Conservation (phyloP, 2,888 invertebrate genomes). For the Polietes domitor region DNA sequence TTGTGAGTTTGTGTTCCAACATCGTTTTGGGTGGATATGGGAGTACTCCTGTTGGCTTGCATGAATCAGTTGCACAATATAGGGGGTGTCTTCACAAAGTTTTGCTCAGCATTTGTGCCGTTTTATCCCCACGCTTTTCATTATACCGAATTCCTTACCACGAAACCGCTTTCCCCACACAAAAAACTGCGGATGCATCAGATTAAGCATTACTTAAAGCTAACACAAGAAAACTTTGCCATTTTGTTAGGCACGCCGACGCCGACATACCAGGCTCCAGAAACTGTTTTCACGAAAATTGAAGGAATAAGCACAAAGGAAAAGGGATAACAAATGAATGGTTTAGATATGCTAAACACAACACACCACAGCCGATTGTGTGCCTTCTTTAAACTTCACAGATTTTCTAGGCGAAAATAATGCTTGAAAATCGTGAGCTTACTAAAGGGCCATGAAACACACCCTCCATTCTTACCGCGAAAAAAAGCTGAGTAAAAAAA, state of each 20-base stretch:
- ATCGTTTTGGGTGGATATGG: too few relatives aligned
- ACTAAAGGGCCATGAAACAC: background rate
- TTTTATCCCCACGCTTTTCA: background rate
- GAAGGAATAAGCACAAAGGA: background rate
- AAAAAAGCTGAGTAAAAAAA: constrained; percentile 7
- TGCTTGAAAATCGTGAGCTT: background rate
- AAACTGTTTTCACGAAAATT: constrained; percentile 18
- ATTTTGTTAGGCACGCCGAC: background rate
- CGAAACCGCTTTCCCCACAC: too few relatives aligned
- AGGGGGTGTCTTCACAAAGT: background rate
- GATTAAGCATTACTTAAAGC: constrained; percentile 52
- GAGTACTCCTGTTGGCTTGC: background rate
- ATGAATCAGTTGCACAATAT: background rate
- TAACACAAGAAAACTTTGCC: constrained; percentile 6
- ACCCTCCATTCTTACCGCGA: background rate
- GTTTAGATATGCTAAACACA: constrained; percentile 51
- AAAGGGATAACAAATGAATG: constrained; percentile 47
- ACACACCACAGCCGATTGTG: constrained; percentile 4
- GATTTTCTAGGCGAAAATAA: constrained; percentile 38
- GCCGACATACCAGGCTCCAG: background rate
- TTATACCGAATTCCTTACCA: background rate
- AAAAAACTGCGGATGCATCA: constrained; percentile 22
- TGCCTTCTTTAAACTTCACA: constrained; percentile 21
- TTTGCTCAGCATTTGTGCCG: background rate
- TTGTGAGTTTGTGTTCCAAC: too few relatives aligned